These are phyloP conservation scores for Vidua macroura DNA, from an alignment of 2,113 vertebrate genomes.

Conservation along the genomic window DNA sequence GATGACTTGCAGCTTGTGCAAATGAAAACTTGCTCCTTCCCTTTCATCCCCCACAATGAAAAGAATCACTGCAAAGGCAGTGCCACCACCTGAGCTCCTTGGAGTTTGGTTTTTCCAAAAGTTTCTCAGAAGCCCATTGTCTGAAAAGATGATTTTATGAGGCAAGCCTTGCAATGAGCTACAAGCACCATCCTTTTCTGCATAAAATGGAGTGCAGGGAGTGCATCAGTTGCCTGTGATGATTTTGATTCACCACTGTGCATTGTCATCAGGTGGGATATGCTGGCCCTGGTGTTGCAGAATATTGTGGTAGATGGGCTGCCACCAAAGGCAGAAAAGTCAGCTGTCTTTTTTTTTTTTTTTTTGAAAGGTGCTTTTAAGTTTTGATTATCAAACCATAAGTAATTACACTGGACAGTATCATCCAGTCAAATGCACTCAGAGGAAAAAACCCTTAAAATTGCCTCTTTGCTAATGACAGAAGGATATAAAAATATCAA, in stretches of 20 bases:
- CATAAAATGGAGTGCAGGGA: rapidly evolving
- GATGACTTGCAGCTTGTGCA: not conserved
- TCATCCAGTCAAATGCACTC: not conserved
- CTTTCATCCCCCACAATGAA: not conserved
- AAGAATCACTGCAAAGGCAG: not conserved
- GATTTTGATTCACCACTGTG: not conserved
- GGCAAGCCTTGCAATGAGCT: not conserved
- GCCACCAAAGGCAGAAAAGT: not conserved
- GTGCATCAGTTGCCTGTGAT: not conserved
- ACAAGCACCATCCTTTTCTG: not conserved
- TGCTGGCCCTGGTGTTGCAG: rapidly evolving
- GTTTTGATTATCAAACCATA: not conserved
- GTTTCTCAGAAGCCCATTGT: not conserved
- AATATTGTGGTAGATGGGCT: not conserved
- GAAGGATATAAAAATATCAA: not conserved
- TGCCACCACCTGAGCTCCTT: not conserved
- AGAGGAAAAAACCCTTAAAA: not conserved
- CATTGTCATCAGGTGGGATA: not conserved
- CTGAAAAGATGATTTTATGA: not conserved
- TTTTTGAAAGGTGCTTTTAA: not conserved
- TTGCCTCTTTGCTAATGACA: not conserved
- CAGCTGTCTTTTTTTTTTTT: not conserved
- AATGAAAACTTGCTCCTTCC: not conserved
- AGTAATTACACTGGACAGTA: not conserved
- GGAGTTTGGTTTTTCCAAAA: not conserved